Percentiles rank a stretch among this genome's conserved stretches.
These are phyloP conservation scores for Palythoa heliodiscus DNA, from an alignment of 92 coral and sea anemone species.

Conservation along the genomic window DNA sequence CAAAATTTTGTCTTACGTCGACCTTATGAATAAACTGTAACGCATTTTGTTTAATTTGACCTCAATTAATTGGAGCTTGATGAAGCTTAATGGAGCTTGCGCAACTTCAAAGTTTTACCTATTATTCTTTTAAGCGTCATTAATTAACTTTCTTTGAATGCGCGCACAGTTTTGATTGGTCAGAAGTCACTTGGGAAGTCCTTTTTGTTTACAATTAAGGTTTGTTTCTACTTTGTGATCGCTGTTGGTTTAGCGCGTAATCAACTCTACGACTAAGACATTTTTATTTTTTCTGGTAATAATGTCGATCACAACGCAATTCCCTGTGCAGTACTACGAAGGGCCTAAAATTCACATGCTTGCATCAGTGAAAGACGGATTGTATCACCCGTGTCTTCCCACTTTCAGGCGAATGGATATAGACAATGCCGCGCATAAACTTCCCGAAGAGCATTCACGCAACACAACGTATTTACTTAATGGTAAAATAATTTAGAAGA, in stretches of 20 bases:
- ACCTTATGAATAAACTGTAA: no score
- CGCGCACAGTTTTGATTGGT: constrained; percentile 67
- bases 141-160: constrained; percentile 16
- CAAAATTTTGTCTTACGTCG: no score
- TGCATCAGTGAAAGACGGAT: constrained; percentile 95
- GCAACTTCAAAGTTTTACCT: not conserved
- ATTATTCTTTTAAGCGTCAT: constrained; percentile 15
- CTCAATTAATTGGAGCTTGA: not conserved
- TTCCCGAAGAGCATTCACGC: constrained; percentile 93
- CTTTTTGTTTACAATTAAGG: constrained; percentile 7
- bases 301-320: constrained; percentile 70
- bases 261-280: not conserved
- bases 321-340: constrained; percentile 49
- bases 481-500: constrained; percentile 53
- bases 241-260: not conserved
- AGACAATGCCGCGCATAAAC: constrained; percentile 91
- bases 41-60: not conserved
- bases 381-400: constrained; percentile 93
- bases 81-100: not conserved
- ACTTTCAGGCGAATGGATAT: constrained; percentile 95
- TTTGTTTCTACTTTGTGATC: not conserved
- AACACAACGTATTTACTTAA: constrained; percentile 81
- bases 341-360: constrained; percentile 68
- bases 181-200: constrained; percentile 41
- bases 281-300: not conserved